Evolutionary conservation across 2,888 invertebrate species (phyloP).

Genomic region (Gonocerus acuteangulatus): DNA sequence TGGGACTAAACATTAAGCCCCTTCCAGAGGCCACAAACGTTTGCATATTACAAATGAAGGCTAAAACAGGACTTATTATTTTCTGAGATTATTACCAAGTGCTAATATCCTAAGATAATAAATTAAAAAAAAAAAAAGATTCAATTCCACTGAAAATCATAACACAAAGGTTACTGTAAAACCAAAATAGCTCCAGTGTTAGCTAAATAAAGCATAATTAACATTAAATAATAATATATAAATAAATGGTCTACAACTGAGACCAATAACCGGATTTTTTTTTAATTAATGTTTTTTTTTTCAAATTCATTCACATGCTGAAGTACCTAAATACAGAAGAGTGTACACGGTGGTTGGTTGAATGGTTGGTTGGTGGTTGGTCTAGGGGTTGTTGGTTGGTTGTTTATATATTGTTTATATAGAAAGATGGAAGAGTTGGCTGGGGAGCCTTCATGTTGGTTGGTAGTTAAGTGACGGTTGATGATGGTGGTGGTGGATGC

Average conservation of each 20-base stretch:
- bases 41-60: no score
- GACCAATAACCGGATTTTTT: constrained; percentile 6
- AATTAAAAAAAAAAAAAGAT: no score
- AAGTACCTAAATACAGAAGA: constrained; percentile 35
- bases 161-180: no score
- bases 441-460: constrained; percentile 34
- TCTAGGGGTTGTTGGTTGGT: constrained; percentile 35
- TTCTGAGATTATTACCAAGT: no score
- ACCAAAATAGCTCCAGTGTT: neutral
- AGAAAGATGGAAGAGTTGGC: constrained; percentile 30
- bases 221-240: constrained; percentile 1
- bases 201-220: constrained; percentile 8
- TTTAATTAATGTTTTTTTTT: neutral
- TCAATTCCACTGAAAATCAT: no score
- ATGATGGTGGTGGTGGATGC: constrained; percentile 33
- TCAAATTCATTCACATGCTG: constrained; percentile 30
- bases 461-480: constrained; percentile 31
- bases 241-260: neutral
- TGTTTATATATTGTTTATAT: constrained; percentile 33
- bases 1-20: no score
- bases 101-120: no score
- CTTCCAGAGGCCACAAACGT: no score
- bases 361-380: constrained; percentile 35
- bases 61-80: no score
- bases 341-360: constrained; percentile 33